Base-by-base conservation (phyloP, 2,797 vertebrate genomes). In the Sus cebifrons region DNA sequence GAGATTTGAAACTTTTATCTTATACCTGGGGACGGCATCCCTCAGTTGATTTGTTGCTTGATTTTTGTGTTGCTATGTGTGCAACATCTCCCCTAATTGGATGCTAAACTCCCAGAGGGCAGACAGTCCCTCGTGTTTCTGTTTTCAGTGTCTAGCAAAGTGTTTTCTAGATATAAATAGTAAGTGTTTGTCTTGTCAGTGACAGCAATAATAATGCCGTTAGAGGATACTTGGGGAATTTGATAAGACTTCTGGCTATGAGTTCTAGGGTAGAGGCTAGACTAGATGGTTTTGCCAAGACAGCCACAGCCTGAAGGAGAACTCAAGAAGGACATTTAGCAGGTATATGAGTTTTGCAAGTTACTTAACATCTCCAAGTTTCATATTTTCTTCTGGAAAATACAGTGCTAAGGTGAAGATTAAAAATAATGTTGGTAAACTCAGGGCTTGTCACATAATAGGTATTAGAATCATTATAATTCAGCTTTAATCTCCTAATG, bases 401-500 rank as follows among this genome's bases (percentile, higher is more conserved):
- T 58, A 68, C 16, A 52, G 0, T 54, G 49, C 73, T 82, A 27
- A 36, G 40, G 36, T 74, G 52, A 93, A 94, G 56, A 86, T 67
- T 64, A 64, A 84, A 95, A 85, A 89, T 93, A 54, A 64, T 86
- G 20, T 82, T 78, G 23, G 14, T 68, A 86, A 94, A 21, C n/a
- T 70, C 18, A 75, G 6, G 74, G 52, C 25, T 58, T 86, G 9
- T 88, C 15, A 82, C 74, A 60, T 25, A 83, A 36, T 14, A 91
- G n/a, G 6, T n/a, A 73, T 49, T 71, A 58, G 11, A 27, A 85
- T 78, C 15, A 58, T 78, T 91, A 86, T 17, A 94, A 91, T 75
- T 81, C 71, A 93, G 54, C 23, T 79, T 91, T 73, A 93, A 49
- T 86, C 75, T 89, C 5, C 27, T 92, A 92, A 81, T 85, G 86